Conservation (phyloP, 2,888 invertebrate species). For the Hedya salicella region DNA sequence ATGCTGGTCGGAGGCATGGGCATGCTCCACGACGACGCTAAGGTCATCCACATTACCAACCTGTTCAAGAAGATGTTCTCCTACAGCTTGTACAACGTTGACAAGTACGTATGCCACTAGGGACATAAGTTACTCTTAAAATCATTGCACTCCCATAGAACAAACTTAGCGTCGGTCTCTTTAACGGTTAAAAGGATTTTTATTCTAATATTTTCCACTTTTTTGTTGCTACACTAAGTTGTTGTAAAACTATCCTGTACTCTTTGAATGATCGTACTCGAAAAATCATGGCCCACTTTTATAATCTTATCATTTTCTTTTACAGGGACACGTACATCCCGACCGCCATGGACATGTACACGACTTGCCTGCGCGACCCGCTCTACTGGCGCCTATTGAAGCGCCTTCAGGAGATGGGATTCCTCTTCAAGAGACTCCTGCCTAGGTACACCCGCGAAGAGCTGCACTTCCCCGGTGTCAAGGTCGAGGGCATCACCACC, state of each 20-base stretch:
- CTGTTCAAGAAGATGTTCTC: slow-evolving; percentile 69
- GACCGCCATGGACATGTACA: slow-evolving; percentile 86
- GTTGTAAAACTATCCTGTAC: too few relatives aligned
- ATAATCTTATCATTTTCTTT: slow-evolving; percentile 37
- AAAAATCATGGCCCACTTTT: background rate
- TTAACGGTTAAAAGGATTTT: too few relatives aligned
- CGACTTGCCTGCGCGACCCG: slow-evolving; percentile 89
- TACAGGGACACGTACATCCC: slow-evolving; percentile 81
- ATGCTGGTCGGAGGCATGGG: slow-evolving; percentile 87
- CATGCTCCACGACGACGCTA: slow-evolving; percentile 81
- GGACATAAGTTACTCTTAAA: background rate
- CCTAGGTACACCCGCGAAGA: slow-evolving; percentile 86
- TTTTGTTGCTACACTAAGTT: too few relatives aligned
- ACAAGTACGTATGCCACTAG: slow-evolving; percentile 65
- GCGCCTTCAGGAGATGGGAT: slow-evolving; percentile 83
- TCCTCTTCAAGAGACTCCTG: slow-evolving; percentile 85
- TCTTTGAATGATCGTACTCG: too few relatives aligned
- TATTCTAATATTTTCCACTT: too few relatives aligned
- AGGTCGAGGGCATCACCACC: slow-evolving; percentile 85
- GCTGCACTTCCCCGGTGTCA: slow-evolving; percentile 86
- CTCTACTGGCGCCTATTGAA: slow-evolving; percentile 89
- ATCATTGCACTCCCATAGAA: background rate
- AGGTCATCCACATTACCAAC: slow-evolving; percentile 74
- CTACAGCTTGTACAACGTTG: slow-evolving; percentile 70
- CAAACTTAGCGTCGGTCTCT: background rate